A percentile compares a stretch with the other conserved stretches of the same genome.
These are phyloP conservation scores for Diorhabda carinulata DNA, from an alignment of 1,140 invertebrate genomes.

Conservation along the genomic window DNA sequence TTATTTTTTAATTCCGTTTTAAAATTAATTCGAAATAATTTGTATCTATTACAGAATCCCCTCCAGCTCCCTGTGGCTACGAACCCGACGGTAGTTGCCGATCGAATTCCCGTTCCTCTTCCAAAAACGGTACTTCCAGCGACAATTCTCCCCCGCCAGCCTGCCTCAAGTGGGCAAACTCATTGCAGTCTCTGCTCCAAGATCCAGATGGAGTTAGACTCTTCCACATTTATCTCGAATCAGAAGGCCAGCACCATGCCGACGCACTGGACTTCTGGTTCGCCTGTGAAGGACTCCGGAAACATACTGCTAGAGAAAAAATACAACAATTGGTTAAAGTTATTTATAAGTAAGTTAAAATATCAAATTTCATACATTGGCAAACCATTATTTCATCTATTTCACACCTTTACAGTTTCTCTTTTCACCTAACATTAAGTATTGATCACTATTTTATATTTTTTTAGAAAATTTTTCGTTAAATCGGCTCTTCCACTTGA, in stretches of 20 bases:
- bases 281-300: conserved; percentile 84
- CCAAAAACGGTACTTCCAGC: conserved; percentile 26
- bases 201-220: conserved; percentile 83
- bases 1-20: background rate
- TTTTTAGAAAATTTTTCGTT: conserved; percentile 66
- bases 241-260: conserved; percentile 73
- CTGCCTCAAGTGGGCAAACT: conserved; percentile 82
- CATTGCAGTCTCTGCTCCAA: conserved; percentile 72
- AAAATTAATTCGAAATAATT: background rate
- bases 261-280: conserved; percentile 86
- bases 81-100: conserved; percentile 29
- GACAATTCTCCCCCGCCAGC: conserved; percentile 61
- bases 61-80: conserved; percentile 24
- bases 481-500: conserved; percentile 78
- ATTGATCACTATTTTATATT: conserved; percentile 10
- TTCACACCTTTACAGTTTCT: conserved; percentile 4
- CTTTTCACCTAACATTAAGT: background rate
- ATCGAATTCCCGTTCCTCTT: conserved; percentile 14
- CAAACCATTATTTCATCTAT: background rate
- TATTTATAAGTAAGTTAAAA: conserved; percentile 66
- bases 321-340: conserved; percentile 73
- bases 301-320: conserved; percentile 66
- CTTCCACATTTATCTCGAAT: conserved; percentile 77
- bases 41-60: conserved; percentile 20
- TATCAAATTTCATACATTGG: no score